Conservation (phyloP, 2,888 invertebrate genomes). For the Tipula lateralis region DNA sequence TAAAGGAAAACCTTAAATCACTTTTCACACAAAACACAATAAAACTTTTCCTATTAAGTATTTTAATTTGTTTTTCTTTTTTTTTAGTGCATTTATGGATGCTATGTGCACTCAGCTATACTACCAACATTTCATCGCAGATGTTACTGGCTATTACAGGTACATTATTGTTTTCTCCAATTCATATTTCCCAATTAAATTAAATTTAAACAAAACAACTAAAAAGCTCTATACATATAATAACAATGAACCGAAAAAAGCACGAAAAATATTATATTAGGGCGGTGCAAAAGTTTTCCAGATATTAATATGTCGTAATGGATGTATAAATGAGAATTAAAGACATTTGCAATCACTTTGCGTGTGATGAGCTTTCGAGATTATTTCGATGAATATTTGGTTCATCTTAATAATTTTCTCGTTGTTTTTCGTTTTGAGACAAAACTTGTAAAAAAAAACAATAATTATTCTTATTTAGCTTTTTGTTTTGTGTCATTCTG, state of each 20-base stretch:
- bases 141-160: constrained; percentile 97
- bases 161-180: constrained; percentile 46
- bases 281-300: not conserved
- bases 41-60: not conserved
- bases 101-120: constrained; percentile 98
- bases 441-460: not conserved
- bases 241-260: not conserved
- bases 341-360: too few species aligned
- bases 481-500: not conserved
- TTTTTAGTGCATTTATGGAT: constrained; percentile 89
- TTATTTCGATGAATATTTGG: not conserved
- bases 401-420: not conserved
- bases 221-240: not conserved
- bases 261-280: not conserved
- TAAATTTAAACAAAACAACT: constrained; percentile 12
- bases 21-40: not conserved
- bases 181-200: not conserved
- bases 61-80: not conserved
- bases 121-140: constrained; percentile 96
- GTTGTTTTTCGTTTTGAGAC: not conserved
- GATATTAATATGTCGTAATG: not conserved
- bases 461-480: not conserved
- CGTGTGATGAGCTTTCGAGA: not conserved
- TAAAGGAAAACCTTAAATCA: not conserved
- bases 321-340: too few species aligned